Base-by-base conservation (phyloP, 2,797 vertebrate genomes). In the Aulostomus chinensis region DNA sequence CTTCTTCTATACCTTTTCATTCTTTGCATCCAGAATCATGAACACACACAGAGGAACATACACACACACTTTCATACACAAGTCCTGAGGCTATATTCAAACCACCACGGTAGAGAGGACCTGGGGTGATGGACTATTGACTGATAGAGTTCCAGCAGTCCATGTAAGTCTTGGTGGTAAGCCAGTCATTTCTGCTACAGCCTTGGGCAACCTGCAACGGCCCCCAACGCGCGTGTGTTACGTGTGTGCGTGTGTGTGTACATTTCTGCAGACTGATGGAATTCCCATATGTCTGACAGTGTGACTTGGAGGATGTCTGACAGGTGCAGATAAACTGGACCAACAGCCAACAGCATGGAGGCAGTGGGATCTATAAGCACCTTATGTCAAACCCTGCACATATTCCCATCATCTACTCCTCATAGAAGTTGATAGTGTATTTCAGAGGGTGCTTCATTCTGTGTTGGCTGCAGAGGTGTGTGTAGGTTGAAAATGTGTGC, bases 141-240 rank as follows among this genome's bases (percentile, higher is more conserved):
- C 74, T 73, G 77, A 72, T 61, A 33, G 59, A 68, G 73, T 72
- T 76, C 57, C 72, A 77, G 63, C 62, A 75, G 72, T 60, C 46
- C 24, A 38, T 73, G 76, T 78, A 70, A 65, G 64, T 73, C 55
- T 62, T 69, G 73, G 69, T 83, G 61, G 74, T 76, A 61, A 71
- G 61, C 41, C 66, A 79, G 68, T 75, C 70, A 70, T 79, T 81
- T 73, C 73, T 82, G 78, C 74, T 66, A 68, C 60, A 68, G 74
- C 78, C 74, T 69, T 72, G 46, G 81, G 76, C 73, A 73, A 67
- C 64, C 57, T 51, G 34, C 50, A 54, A 30, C 52, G 52, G n/a
- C 39, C 7, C 49, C 67, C 5, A 26, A 33, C 20, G 9, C 45
- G 20, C 33, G 28, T 45, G 25, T 49, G 40, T 52, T 16, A 32